Evolutionary conservation across 2,888 invertebrate species (phyloP).

Genomic region (Scaptomyza flava): DNA sequence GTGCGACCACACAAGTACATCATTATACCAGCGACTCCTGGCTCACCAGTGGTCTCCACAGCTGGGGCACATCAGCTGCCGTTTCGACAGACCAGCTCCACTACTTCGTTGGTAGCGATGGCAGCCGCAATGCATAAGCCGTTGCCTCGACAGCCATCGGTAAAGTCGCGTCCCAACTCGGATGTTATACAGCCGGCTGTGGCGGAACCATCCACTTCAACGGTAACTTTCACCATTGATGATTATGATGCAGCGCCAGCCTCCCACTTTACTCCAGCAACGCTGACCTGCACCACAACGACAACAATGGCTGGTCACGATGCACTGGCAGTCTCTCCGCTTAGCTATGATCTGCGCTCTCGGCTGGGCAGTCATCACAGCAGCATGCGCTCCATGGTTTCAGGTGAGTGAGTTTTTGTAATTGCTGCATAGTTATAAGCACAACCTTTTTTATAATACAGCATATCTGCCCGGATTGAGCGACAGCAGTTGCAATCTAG

Average conservation of each 20-base stretch:
- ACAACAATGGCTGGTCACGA: conserved; percentile 67
- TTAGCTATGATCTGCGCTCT: conserved; percentile 72
- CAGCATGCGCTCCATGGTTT: conserved; percentile 83
- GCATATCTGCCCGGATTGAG: conserved; percentile 76
- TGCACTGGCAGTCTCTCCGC: conserved; percentile 47
- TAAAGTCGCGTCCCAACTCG: conserved; percentile 68
- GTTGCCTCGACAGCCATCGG: conserved; percentile 47
- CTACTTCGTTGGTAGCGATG: conserved; percentile 73
- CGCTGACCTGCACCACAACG: conserved; percentile 65
- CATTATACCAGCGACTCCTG: conserved; percentile 82
- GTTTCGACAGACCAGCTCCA: conserved; percentile 72
- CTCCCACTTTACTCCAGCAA: conserved; percentile 48
- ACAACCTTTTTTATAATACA: conserved; percentile 23
- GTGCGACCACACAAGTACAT: conserved; percentile 82
- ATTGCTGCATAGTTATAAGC: background rate
- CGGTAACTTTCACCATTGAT: conserved; percentile 73
- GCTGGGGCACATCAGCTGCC: conserved; percentile 39
- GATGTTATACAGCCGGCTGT: conserved; percentile 65
- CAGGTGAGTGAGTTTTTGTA: conserved; percentile 81
- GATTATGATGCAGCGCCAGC: conserved; percentile 49
- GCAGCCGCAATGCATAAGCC: conserved; percentile 62
- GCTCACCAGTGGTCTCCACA: conserved; percentile 37
- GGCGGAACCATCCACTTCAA: conserved; percentile 60
- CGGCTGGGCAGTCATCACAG: conserved; percentile 79
- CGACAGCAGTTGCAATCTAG: conserved; percentile 60